phyloP scores from a whole-genome alignment of 2,888 invertebrate species.

The Machimus atricapillus region DNA sequence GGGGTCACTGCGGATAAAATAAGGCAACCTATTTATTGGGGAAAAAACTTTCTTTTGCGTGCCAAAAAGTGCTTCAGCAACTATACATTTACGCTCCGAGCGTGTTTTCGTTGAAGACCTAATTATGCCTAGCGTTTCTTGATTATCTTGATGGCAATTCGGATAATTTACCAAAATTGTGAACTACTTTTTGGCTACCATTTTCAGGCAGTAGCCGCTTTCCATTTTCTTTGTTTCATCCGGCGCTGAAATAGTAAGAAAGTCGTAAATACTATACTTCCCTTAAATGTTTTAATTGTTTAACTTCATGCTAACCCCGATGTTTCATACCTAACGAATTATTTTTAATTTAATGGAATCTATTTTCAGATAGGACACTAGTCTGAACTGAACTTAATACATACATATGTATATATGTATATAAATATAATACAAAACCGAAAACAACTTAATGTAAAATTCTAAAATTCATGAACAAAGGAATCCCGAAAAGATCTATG shows the following conservation, averaged over 20 bases:
- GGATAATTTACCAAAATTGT: neutral
- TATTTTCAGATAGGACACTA: too few species aligned
- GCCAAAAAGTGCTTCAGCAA: neutral
- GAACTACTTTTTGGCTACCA: neutral
- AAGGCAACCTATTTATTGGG: slow-evolving; percentile 10
- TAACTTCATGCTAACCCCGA: neutral
- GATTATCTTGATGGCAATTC: neutral
- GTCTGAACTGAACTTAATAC: too few species aligned
- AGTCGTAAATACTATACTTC: too few species aligned
- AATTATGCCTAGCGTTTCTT: neutral
- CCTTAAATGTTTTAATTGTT: neutral
- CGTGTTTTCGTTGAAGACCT: neutral
- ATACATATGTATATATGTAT: too few species aligned
- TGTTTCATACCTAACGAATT: neutral
- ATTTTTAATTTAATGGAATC: too few species aligned
- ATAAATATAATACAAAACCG: too few species aligned
- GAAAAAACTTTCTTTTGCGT: slow-evolving; percentile 4
- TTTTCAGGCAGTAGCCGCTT: neutral
- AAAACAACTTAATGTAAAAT: too few species aligned
- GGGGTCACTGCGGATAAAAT: slow-evolving; percentile 12
- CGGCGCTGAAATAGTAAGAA: neutral
- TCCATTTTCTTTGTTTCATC: neutral
- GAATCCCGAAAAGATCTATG: too few species aligned
- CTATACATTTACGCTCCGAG: neutral
- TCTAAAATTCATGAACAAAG: too few species aligned